phyloP scores from a whole-genome alignment of 2,888 invertebrate genomes.

The Odontocerum albicorne region DNA sequence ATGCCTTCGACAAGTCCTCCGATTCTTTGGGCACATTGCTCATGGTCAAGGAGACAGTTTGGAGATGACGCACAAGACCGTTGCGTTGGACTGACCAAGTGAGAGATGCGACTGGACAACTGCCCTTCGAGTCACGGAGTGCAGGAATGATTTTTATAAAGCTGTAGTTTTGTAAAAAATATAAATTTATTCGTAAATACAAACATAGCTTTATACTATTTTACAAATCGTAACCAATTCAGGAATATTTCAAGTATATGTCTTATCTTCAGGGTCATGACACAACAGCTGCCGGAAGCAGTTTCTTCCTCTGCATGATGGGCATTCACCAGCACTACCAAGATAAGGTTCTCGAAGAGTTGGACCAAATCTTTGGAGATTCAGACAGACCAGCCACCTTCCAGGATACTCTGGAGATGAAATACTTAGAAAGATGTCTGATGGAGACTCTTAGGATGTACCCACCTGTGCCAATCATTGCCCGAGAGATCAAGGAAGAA shows the following conservation, averaged over 20 bases:
- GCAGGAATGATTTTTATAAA: no score
- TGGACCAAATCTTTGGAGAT: slow-evolving; percentile 75
- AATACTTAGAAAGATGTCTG: slow-evolving; percentile 78
- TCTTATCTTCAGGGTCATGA: slow-evolving; percentile 71
- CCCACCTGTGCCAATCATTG: slow-evolving; percentile 79
- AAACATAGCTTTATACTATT: not conserved
- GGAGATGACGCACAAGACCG: no score
- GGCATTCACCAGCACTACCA: slow-evolving; percentile 75
- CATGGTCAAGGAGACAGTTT: no score
- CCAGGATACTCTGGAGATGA: slow-evolving; percentile 84
- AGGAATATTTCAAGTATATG: no score
- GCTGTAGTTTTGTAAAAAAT: no score
- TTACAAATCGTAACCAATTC: no score
- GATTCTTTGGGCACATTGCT: no score
- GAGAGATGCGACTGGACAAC: no score
- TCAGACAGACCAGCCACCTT: slow-evolving; percentile 76
- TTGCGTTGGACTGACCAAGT: no score
- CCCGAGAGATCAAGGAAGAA: slow-evolving; percentile 71
- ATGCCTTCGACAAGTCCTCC: no score
- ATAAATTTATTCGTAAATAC: no score
- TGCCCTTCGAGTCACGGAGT: no score
- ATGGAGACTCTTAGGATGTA: slow-evolving; percentile 80
- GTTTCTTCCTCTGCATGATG: slow-evolving; percentile 78
- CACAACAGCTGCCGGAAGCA: slow-evolving; percentile 80
- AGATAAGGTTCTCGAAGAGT: slow-evolving; percentile 70